These are phyloP conservation scores for Empis livida DNA, from an alignment of 2,888 invertebrate genomes.

Conservation along the genomic window DNA sequence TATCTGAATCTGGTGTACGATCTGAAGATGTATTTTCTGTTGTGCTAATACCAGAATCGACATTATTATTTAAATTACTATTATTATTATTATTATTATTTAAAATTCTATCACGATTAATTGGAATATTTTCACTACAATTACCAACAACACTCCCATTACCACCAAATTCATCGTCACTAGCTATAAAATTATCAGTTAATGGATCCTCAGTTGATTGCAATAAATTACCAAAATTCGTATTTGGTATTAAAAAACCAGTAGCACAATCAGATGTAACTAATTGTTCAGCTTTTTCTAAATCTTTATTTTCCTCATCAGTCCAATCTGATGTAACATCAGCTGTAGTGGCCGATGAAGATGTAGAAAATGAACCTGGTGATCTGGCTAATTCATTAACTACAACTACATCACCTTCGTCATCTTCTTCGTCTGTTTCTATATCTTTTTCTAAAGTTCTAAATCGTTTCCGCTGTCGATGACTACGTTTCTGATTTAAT, in stretches of 20 bases:
- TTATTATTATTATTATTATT: constrained; percentile 7
- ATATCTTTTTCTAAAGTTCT: neutral
- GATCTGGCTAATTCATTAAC: constrained; percentile 23
- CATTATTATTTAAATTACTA: neutral
- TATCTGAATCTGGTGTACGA: constrained; percentile 46
- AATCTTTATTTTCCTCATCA: constrained; percentile 17
- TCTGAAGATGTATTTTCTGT: constrained; percentile 48
- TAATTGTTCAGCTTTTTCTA: constrained; percentile 15
- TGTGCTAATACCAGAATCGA: constrained; percentile 1
- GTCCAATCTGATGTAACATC: constrained; percentile 29
- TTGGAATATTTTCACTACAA: constrained; percentile 6
- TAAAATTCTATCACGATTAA: constrained; percentile 5
- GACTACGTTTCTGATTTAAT: too few relatives aligned
- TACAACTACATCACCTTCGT: constrained; percentile 8
- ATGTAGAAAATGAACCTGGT: constrained; percentile 26
- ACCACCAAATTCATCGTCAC: constrained; percentile 25
- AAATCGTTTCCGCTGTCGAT: too few relatives aligned
- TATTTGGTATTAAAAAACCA: constrained; percentile 35
- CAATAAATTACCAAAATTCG: constrained; percentile 34
- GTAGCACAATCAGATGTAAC: constrained; percentile 32
- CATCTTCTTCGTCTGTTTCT: neutral
- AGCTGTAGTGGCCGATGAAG: constrained; percentile 23
- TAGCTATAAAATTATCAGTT: constrained; percentile 34
- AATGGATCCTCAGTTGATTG: constrained; percentile 34
- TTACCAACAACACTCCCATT: constrained; percentile 8